These are phyloP conservation scores for Drosophila malerkotliana DNA, from an alignment of 1,140 invertebrate genomes.

Conservation along the genomic window DNA sequence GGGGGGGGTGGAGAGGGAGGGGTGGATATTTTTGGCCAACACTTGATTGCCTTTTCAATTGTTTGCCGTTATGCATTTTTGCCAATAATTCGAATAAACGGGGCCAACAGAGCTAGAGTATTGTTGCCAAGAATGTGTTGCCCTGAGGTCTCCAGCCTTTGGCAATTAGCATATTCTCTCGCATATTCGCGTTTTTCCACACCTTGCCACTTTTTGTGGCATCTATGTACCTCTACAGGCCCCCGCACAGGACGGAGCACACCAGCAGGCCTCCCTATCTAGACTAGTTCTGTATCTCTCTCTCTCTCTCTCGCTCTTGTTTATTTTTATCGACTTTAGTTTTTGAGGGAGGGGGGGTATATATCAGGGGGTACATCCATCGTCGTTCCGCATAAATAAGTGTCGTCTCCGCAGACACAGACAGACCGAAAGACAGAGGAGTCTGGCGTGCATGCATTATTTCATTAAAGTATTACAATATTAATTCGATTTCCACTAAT, in stretches of 20 bases:
- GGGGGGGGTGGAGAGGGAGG: slow-evolving; percentile 36
- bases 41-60: slow-evolving; percentile 81
- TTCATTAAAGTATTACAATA: slow-evolving; percentile 81
- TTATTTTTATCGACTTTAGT: slow-evolving; percentile 79
- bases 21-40: slow-evolving; percentile 60
- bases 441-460: slow-evolving; percentile 67
- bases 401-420: slow-evolving; percentile 42
- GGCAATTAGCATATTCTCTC: slow-evolving; percentile 78
- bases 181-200: slow-evolving; percentile 67
- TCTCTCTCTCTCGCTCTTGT: slow-evolving; percentile 27
- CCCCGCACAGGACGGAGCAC: background rate
- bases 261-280: no score
- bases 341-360: background rate
- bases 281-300: background rate
- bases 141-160: slow-evolving; percentile 14
- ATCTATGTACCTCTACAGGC: background rate
- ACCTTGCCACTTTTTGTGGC: slow-evolving; percentile 51
- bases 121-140: background rate
- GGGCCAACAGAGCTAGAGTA: background rate
- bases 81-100: slow-evolving; percentile 80
- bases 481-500: slow-evolving; percentile 81
- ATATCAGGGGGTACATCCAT: slow-evolving; percentile 47
- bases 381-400: slow-evolving; percentile 77
- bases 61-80: slow-evolving; percentile 81
- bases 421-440: no score